Base-by-base conservation (phyloP, 2,888 invertebrate genomes). In the Chaetogeoica ovagalla region DNA sequence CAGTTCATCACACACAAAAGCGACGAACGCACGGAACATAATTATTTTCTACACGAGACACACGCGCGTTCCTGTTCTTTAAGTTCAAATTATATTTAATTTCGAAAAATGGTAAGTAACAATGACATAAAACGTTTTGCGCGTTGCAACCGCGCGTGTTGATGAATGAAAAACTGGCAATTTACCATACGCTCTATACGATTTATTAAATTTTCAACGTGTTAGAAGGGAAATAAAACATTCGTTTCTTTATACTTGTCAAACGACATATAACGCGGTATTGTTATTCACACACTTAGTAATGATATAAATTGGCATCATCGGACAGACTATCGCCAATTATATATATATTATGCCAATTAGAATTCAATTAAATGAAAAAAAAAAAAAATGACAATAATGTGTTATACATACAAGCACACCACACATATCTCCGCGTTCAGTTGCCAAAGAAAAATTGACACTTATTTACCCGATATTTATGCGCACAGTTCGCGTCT, bases 61-160 rank as follows among this genome's bases (percentile, higher is more conserved):
- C 77, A 30, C 30, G 30, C 30, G 30, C 30, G 69, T 69, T 52
- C 59, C 66, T 23, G 71, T 71, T 39, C 23, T 68, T 59, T 21
- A 63, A 73, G 62, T 73, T 37, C 37, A 4, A 30, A 30, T 30
- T 30, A 23, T 19, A 19, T 60, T 21, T 21, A 19, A 17, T 55
- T 55, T 37, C n/a, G 7, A 37, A 69, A 77, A 62, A 79, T 79
- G 79, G 79, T 79, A 71, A 79, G 79, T 79, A 43, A 9, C 30
- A 30, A 30, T 4, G 30, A 30, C 1, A 30, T 30, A 30, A 43
- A 19, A 6, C 11, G 55, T 55, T 52, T 2, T 62, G 37, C 5
- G 2, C 23, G 23, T 60, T 21, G 30, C 4, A 30, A 30, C 30
- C 30, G 30, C 30, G 30, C 30, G 30, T 62, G 23, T 74, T 23